These are phyloP conservation scores for Grammatotria lemairii DNA, from an alignment of 2,113 vertebrate species.

Conservation along the genomic window DNA sequence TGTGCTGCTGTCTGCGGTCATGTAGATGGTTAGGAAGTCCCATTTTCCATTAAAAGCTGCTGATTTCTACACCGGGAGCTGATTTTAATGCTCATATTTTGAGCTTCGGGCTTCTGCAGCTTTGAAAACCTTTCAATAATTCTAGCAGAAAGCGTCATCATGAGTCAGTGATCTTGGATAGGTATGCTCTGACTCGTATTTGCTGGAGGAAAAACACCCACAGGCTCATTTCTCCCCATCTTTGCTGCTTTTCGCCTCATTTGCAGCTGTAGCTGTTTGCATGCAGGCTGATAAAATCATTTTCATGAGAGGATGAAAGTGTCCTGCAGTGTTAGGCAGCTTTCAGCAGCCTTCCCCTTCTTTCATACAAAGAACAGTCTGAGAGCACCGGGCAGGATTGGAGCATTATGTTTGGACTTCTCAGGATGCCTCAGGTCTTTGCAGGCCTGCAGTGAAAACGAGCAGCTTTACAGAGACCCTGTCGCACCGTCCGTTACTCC, in stretches of 20 bases:
- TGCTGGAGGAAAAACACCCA: background rate
- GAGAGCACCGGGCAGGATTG: background rate
- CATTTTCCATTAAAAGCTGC: background rate
- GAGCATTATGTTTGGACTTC: background rate
- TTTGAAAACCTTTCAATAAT: background rate
- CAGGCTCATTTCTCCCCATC: background rate
- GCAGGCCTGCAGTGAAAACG: background rate
- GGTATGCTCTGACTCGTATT: background rate
- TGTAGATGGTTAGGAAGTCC: background rate
- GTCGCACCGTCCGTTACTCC: background rate
- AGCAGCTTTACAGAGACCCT: background rate
- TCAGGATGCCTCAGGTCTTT: background rate
- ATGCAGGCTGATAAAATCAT: background rate
- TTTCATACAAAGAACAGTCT: background rate
- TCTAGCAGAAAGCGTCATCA: background rate
- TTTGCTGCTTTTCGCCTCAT: background rate
- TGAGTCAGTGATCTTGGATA: background rate
- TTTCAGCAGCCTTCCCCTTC: background rate
- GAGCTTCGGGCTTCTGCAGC: background rate
- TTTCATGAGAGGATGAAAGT: background rate
- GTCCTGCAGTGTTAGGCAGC: background rate
- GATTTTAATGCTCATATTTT: background rate
- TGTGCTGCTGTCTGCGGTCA: background rate
- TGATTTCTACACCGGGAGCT: background rate
- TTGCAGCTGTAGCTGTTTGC: background rate